Percentiles rank a stretch among this genome's conserved stretches.
These are phyloP conservation scores for Diplosoma virens DNA, from an alignment of 23 tunicate species.

Conservation along the genomic window DNA sequence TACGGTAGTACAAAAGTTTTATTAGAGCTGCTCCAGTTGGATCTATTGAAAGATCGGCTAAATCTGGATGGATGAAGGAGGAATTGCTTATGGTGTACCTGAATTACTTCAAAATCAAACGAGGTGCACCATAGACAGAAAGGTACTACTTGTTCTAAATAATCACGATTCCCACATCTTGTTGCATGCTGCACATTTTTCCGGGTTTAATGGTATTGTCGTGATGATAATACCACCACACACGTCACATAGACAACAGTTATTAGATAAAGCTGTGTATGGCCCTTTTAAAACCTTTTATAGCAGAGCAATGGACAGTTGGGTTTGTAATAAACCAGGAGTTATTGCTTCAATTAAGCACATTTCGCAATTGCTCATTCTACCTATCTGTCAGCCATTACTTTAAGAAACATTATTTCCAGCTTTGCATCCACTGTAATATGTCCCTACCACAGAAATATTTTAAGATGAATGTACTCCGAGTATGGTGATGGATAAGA, in stretches of 20 bases:
- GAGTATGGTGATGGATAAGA: too few species aligned
- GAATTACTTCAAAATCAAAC: background rate
- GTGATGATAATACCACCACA: constrained; percentile 14
- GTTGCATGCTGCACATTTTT: background rate
- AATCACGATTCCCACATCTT: background rate
- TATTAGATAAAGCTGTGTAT: constrained; percentile 19
- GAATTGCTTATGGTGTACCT: background rate
- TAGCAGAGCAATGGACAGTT: background rate
- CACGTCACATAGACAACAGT: constrained; percentile 11
- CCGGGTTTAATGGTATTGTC: background rate
- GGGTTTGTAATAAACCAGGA: background rate
- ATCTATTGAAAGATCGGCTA: background rate
- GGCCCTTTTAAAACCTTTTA: background rate
- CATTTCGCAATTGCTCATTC: background rate
- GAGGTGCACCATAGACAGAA: background rate
- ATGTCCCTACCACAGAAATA: too few species aligned
- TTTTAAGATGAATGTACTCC: too few species aligned
- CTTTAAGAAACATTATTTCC: too few species aligned
- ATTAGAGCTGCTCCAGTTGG: background rate
- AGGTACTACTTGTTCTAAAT: background rate
- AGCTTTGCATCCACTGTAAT: too few species aligned
- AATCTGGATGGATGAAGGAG: background rate
- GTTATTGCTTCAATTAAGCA: background rate
- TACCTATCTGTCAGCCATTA: too few species aligned
- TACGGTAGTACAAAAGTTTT: background rate